phyloP scores from a whole-genome alignment of 2,113 vertebrate species.

The Phrynosoma platyrhinos region DNA sequence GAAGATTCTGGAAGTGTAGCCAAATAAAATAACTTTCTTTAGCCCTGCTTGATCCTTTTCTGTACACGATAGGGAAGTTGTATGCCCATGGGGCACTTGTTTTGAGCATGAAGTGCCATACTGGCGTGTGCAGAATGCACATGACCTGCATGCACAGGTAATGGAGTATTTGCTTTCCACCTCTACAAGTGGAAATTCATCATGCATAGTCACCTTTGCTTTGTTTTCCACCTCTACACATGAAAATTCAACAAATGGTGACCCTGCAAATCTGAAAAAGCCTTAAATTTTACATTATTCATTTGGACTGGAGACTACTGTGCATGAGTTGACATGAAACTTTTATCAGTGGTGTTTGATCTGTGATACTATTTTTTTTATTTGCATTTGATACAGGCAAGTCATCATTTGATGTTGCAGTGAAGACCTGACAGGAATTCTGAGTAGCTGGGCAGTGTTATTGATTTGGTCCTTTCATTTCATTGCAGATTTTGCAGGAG shows the following conservation, averaged over 20 bases:
- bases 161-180: neutral
- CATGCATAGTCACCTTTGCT: neutral
- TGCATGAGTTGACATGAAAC: neutral
- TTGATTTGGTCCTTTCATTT: neutral
- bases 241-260: neutral
- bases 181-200: neutral
- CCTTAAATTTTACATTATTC: neutral
- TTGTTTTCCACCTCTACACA: neutral
- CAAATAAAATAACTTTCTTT: too few relatives aligned
- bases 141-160: neutral
- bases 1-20: too few relatives aligned
- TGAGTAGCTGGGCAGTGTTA: neutral
- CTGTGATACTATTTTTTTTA: too few relatives aligned
- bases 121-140: too few relatives aligned
- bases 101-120: neutral
- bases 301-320: neutral
- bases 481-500: slow-evolving; percentile 92
- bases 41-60: too few relatives aligned
- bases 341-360: too few relatives aligned
- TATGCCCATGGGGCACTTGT: neutral
- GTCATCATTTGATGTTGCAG: neutral
- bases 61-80: neutral
- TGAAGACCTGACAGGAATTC: neutral
- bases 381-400: neutral
- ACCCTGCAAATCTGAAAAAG: neutral